phyloP scores from a whole-genome alignment of 1,140 invertebrate genomes.

The Brachionus sp. region DNA sequence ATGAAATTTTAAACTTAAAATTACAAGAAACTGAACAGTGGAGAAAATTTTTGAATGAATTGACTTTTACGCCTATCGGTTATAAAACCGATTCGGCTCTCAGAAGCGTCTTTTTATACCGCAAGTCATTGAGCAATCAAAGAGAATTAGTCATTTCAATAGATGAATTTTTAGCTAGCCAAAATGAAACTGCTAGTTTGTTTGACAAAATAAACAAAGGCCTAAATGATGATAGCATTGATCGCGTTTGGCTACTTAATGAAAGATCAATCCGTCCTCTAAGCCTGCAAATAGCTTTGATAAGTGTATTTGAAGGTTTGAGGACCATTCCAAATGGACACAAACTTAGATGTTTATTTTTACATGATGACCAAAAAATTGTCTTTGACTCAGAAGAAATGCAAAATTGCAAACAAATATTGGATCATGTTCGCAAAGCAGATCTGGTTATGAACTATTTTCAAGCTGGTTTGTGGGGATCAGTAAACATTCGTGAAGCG shows the following conservation, averaged over 20 bases:
- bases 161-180: not conserved
- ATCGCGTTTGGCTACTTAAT: not conserved
- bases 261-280: not conserved
- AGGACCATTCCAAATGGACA: not conserved
- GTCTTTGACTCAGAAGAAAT: not conserved
- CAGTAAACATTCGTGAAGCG: not conserved
- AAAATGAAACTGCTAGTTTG: not conserved
- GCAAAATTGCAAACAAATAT: not conserved
- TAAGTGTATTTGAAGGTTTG: not conserved
- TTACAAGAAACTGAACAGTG: not conserved
- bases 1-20: not conserved
- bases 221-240: not conserved
- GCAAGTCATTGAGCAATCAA: not conserved
- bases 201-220: not conserved
- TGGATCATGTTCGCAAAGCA: not conserved
- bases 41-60: not conserved
- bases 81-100: not conserved
- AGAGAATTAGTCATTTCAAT: not conserved
- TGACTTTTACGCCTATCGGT: not conserved
- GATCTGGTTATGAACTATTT: constrained; percentile 6
- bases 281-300: constrained; percentile 1
- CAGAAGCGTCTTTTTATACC: not conserved
- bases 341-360: constrained; percentile 13
- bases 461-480: not conserved
- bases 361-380: constrained; percentile 10